Conservation (phyloP, 2,113 vertebrate species). For the Gobiocypris rarus region DNA sequence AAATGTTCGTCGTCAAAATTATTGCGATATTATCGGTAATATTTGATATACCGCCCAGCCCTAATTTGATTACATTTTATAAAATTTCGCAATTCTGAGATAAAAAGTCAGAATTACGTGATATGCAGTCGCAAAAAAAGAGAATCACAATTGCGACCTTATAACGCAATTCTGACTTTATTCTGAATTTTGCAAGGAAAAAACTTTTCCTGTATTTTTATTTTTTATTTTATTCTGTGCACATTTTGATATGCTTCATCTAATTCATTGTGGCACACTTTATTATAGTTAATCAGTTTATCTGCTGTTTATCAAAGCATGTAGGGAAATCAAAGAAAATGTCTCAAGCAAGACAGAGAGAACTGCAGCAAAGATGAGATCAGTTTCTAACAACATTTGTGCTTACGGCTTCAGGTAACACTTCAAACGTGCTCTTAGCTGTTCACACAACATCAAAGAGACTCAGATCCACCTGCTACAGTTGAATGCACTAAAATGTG, state of each 20-base stretch:
- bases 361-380: neutral
- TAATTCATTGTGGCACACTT: neutral
- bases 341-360: neutral
- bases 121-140: too few species aligned
- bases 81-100: too few species aligned
- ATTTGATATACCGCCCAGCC: too few species aligned
- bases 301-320: neutral
- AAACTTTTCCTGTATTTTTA: too few species aligned
- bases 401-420: neutral
- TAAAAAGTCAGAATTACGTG: too few species aligned
- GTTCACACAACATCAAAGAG: conserved; percentile 54
- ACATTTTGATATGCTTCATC: neutral
- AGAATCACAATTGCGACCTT: too few species aligned
- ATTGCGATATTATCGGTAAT: too few species aligned
- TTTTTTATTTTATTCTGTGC: too few species aligned
- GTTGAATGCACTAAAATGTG: conserved; percentile 43
- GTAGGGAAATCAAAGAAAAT: neutral
- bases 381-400: conserved; percentile 18
- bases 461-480: conserved; percentile 12
- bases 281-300: neutral
- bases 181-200: too few species aligned
- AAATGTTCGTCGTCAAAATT: too few species aligned
- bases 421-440: conserved; percentile 27
- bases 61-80: too few species aligned
- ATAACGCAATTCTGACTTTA: too few species aligned